Conservation (phyloP, 2,797 vertebrate species). For the Aphelocoma californica region DNA sequence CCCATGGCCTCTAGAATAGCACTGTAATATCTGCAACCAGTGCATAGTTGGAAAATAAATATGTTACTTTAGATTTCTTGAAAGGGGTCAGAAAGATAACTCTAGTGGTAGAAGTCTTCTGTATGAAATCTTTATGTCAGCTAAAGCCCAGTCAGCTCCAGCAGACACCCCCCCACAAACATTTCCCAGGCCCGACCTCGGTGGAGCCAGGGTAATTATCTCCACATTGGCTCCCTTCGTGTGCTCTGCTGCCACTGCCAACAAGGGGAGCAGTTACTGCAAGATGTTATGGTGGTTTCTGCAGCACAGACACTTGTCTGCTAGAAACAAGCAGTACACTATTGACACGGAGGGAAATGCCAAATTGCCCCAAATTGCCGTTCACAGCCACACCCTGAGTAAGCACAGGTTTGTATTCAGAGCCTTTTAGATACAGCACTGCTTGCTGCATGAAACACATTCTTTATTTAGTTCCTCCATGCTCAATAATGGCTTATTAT, state of each 20-base stretch:
- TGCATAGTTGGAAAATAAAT: not conserved
- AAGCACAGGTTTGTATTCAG: not conserved
- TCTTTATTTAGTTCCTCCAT: not conserved
- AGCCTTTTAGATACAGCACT: not conserved
- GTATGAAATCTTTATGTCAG: conserved; percentile 37
- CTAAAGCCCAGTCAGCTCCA: not conserved
- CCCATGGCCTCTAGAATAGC: not conserved
- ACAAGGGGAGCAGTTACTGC: conserved; percentile 49
- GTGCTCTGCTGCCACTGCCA: not conserved
- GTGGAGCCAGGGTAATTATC: conserved; percentile 53
- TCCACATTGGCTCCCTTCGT: not conserved
- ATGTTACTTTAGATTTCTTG: not conserved
- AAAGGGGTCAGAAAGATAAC: conserved; percentile 19
- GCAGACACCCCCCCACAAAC: not conserved
- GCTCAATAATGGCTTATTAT: not conserved
- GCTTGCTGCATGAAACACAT: not conserved
- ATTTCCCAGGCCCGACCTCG: not conserved
- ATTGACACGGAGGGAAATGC: conserved; percentile 23
- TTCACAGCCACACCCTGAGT: conserved; percentile 10
- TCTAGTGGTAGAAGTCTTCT: not conserved
- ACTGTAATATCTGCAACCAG: not conserved
- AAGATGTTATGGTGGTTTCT: conserved; percentile 25
- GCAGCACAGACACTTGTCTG: conserved; percentile 26
- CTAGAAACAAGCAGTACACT: conserved; percentile 32
- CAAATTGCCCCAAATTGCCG: conserved; percentile 2